Percentiles rank a stretch among this genome's conserved stretches.
Evolutionary conservation across 2,797 vertebrate genomes (phyloP).

Genomic region (Peromyscus aztecus): DNA sequence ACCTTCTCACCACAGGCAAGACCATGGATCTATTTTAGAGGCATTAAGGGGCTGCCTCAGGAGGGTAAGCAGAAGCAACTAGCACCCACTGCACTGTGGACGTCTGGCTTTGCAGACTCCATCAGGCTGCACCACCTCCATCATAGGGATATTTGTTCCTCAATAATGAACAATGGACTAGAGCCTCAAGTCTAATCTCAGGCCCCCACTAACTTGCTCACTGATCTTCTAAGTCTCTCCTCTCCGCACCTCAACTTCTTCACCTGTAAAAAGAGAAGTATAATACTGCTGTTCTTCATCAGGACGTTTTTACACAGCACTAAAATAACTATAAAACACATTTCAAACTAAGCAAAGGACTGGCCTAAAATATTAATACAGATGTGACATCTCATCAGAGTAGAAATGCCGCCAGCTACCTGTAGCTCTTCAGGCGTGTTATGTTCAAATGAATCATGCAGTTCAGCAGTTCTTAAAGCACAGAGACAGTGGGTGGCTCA

Average conservation of each 20-base stretch:
- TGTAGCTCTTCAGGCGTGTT: constrained; percentile 24
- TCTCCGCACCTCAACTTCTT: constrained; percentile 68
- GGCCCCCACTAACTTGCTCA: constrained; percentile 54
- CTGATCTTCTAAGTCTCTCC: constrained; percentile 65
- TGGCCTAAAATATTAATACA: constrained; percentile 50
- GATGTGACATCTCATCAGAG: not conserved
- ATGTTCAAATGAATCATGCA: constrained; percentile 4
- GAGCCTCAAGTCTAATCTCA: constrained; percentile 51
- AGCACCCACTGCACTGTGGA: not conserved
- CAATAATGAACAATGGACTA: not conserved
- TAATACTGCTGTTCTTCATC: constrained; percentile 49
- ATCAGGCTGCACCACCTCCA: constrained; percentile 1
- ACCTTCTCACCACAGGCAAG: not conserved
- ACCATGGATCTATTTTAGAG: not conserved
- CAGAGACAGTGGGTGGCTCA: not conserved
- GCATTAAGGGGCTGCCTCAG: not conserved
- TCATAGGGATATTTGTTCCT: not conserved
- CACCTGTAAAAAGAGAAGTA: constrained; percentile 68
- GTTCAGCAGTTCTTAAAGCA: constrained; percentile 28
- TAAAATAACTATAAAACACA: constrained; percentile 46
- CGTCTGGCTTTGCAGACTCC: not conserved
- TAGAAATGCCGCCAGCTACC: constrained; percentile 45
- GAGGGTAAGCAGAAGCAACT: not conserved
- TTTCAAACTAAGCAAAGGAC: constrained; percentile 55
- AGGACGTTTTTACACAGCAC: constrained; percentile 42